Evolutionary conservation across 2,888 invertebrate species (phyloP).

Genomic region (Acleris laterana): DNA sequence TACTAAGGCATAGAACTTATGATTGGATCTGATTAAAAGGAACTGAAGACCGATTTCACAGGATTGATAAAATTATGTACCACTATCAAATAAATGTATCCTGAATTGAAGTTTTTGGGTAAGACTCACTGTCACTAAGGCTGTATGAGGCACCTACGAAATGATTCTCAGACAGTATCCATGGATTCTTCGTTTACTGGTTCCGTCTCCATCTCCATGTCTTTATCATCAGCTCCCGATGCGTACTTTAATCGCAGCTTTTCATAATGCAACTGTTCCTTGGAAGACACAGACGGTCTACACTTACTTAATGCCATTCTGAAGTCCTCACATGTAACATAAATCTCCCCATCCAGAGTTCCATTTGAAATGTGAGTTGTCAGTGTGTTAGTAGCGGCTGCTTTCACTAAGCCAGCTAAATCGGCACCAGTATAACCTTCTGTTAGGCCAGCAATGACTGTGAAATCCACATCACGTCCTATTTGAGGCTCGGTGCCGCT

Average conservation of each 20-base stretch:
- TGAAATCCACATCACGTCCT: slow-evolving; percentile 90
- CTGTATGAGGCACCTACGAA: slow-evolving; percentile 52
- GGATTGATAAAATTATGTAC: slow-evolving; percentile 12
- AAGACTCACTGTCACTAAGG: slow-evolving; percentile 45
- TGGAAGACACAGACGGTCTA: slow-evolving; percentile 93
- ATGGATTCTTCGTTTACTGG: slow-evolving; percentile 76
- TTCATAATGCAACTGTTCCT: slow-evolving; percentile 91
- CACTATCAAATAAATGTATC: slow-evolving; percentile 3
- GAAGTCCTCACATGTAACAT: slow-evolving; percentile 89
- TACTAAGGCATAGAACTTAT: slow-evolving; percentile 41
- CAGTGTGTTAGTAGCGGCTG: slow-evolving; percentile 92
- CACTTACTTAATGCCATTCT: slow-evolving; percentile 90
- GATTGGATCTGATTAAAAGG: slow-evolving; percentile 42
- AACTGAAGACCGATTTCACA: slow-evolving; percentile 29
- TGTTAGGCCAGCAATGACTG: slow-evolving; percentile 87
- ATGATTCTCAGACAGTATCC: slow-evolving; percentile 75
- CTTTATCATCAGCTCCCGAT: slow-evolving; percentile 76
- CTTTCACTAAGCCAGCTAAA: slow-evolving; percentile 93
- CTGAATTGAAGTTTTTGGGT: slow-evolving; percentile 1
- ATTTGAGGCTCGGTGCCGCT: slow-evolving; percentile 92
- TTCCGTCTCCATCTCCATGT: slow-evolving; percentile 85
- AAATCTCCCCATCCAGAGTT: slow-evolving; percentile 81
- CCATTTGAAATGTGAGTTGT: slow-evolving; percentile 88
- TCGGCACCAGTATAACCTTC: slow-evolving; percentile 97
- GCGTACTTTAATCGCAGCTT: slow-evolving; percentile 88